Conservation (phyloP, 2,888 invertebrate genomes). For the Agrochola litura region DNA sequence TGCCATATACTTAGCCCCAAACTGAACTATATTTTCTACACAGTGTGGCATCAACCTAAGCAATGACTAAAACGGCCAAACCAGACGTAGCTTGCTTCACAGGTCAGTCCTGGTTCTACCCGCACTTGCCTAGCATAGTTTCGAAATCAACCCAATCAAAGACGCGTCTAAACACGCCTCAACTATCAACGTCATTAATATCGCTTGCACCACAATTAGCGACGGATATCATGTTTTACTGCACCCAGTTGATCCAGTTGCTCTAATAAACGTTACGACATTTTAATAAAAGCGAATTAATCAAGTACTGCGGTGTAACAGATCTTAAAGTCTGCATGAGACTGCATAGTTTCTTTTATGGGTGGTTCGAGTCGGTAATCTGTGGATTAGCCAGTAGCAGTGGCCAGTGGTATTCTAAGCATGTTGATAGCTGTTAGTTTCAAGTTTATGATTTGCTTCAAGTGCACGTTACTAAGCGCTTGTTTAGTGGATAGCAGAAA, state of each 20-base stretch:
- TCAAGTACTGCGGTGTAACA: conserved; percentile 43
- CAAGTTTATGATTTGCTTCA: not conserved
- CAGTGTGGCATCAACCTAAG: no score
- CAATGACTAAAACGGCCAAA: not conserved
- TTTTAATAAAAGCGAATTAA: conserved; percentile 58
- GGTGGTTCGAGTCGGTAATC: not conserved
- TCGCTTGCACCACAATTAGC: conserved; percentile 59
- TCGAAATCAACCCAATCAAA: not conserved
- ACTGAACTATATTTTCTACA: not conserved
- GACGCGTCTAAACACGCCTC: conserved; percentile 15
- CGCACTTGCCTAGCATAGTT: not conserved
- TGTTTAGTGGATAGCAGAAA: not conserved
- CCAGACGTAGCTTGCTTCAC: not conserved
- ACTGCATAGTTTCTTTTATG: conserved; percentile 28
- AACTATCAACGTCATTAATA: conserved; percentile 54
- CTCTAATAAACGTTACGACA: conserved; percentile 60
- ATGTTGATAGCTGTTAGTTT: not conserved
- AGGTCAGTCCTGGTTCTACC: not conserved
- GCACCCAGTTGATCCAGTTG: conserved; percentile 51
- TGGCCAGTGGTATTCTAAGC: not conserved
- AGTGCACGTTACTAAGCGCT: not conserved
- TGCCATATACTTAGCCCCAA: not conserved
- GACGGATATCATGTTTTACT: conserved; percentile 62
- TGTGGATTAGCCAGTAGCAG: conserved; percentile 5
- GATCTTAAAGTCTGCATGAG: conserved; percentile 40